These are phyloP conservation scores for Drosophila kepulauana DNA, from an alignment of 1,140 invertebrate genomes.

Conservation along the genomic window DNA sequence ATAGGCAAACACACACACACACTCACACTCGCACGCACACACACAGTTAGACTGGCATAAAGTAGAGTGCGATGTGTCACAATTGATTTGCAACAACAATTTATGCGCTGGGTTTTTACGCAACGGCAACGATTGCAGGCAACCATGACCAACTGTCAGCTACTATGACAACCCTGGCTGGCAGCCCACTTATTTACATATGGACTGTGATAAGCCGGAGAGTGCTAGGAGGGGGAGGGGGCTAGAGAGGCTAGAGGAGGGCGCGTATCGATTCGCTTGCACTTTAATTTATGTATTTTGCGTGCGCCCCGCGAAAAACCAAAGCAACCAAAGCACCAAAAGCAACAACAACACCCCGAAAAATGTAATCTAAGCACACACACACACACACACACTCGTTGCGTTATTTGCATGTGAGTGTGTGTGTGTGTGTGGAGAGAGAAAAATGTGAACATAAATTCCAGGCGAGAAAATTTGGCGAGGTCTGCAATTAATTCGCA, in stretches of 20 bases:
- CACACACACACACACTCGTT: neutral
- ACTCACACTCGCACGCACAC: constrained; percentile 13
- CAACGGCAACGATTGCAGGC: constrained; percentile 14
- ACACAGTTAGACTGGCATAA: neutral
- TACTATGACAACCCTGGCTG: constrained; percentile 53
- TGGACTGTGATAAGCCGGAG: constrained; percentile 32
- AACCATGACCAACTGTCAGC: constrained; percentile 45
- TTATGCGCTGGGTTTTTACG: constrained; percentile 39
- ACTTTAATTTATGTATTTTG: constrained; percentile 57
- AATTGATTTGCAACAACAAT: constrained; percentile 51
- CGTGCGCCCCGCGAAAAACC: constrained; percentile 35
- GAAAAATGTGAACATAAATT: constrained; percentile 67
- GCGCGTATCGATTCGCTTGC: constrained; percentile 47
- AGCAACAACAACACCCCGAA: constrained; percentile 22
- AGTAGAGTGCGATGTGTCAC: constrained; percentile 25
- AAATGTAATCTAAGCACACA: constrained; percentile 38
- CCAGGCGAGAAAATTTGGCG: constrained; percentile 51
- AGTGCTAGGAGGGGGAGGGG: neutral
- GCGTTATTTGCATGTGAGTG: constrained; percentile 43
- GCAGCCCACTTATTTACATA: constrained; percentile 49
- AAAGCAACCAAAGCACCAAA: constrained; percentile 14
- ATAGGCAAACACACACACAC: constrained; percentile 31
- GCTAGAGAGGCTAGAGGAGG: neutral
- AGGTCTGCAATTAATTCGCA: constrained; percentile 70
- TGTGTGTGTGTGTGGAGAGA: constrained; percentile 11